Conservation (phyloP, 1,140 invertebrate species). For the Adoxophyes honmai region DNA sequence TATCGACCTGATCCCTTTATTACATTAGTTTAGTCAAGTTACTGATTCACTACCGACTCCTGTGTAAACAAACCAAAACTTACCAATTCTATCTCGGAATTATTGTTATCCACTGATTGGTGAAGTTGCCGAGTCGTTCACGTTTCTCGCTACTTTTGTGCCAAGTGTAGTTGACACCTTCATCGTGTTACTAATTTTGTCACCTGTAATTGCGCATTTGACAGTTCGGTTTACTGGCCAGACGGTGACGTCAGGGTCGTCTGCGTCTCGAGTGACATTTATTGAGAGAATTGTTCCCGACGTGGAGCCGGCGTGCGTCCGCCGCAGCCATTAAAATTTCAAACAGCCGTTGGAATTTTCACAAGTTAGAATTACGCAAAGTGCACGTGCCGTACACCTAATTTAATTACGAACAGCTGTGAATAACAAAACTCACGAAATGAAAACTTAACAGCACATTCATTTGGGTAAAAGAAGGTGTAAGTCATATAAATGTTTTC, state of each 20-base stretch:
- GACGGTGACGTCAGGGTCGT: background rate
- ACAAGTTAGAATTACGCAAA: background rate
- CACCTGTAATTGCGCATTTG: background rate
- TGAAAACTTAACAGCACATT: background rate
- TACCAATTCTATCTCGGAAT: too few species aligned
- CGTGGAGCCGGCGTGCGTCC: too few species aligned
- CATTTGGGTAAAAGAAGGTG: background rate
- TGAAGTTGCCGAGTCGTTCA: too few species aligned
- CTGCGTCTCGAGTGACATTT: conserved; percentile 1
- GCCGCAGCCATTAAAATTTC: too few species aligned
- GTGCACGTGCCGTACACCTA: background rate
- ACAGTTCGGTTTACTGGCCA: background rate
- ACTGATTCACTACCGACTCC: too few species aligned
- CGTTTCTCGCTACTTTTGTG: too few species aligned
- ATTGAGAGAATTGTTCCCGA: background rate
- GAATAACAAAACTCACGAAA: too few species aligned
- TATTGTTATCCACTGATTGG: too few species aligned
- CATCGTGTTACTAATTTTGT: background rate
- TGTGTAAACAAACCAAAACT: too few species aligned
- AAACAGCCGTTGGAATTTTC: too few species aligned
- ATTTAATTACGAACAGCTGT: conserved; percentile 1
- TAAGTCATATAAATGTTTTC: conserved; percentile 2
- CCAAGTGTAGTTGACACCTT: background rate
- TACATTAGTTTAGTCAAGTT: too few species aligned
- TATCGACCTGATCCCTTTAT: too few species aligned